Conservation (phyloP, 1,140 invertebrate species). For the Yoshiicerus persimilis region DNA sequence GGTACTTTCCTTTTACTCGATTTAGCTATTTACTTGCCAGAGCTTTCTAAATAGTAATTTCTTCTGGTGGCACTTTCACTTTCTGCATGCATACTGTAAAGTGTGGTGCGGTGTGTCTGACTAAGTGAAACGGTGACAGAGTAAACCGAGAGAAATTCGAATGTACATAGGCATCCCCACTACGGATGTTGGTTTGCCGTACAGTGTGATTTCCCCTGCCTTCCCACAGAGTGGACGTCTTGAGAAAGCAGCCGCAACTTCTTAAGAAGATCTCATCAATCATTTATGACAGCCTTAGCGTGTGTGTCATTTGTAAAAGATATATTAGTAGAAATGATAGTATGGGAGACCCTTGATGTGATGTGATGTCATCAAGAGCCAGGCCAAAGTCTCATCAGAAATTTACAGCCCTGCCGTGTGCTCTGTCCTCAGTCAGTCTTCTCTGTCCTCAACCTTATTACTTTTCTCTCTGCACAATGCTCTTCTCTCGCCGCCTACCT, state of each 20-base stretch:
- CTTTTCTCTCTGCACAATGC: too few relatives aligned
- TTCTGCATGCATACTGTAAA: background rate
- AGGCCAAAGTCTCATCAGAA: background rate
- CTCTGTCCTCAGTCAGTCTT: background rate
- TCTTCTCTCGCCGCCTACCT: background rate
- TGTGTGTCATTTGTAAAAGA: background rate
- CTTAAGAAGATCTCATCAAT: slow-evolving; percentile 17
- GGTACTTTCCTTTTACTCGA: background rate
- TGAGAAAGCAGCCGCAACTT: background rate
- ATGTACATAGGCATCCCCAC: background rate
- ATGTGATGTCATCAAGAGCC: background rate
- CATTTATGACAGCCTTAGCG: background rate
- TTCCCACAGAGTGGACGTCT: background rate
- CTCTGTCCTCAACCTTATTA: background rate
- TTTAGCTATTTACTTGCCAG: background rate
- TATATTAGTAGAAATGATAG: background rate
- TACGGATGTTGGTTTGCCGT: background rate
- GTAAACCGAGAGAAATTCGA: background rate
- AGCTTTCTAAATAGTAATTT: background rate
- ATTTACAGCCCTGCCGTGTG: background rate
- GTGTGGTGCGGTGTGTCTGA: background rate
- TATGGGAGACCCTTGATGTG: background rate
- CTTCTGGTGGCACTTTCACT: background rate
- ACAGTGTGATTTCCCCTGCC: background rate
- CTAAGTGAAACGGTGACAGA: background rate